Evolutionary conservation across 2,113 vertebrate genomes (phyloP), one percentile per base, ranked within the genome.

Genomic region (Hyaena hyaena): DNA sequence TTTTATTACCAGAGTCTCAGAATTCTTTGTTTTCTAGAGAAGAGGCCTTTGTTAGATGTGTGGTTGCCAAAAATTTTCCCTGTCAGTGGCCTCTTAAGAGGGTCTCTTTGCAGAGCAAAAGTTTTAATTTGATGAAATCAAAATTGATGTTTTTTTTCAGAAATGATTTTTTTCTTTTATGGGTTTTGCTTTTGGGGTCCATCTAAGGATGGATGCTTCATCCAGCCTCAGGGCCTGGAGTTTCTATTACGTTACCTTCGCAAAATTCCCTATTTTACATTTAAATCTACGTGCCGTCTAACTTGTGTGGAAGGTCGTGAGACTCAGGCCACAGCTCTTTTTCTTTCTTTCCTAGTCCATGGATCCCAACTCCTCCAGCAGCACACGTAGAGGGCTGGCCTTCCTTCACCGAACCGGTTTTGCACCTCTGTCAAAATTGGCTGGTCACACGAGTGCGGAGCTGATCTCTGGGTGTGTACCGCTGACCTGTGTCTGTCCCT

Each of bases 371-470:
- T 10, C 21, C 17, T n/a, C 1, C 21, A 35, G 50, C 45, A 12
- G 5, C 26, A 12, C 31, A 39, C 35, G 15, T 45, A 28, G 68
- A 65, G 17, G 58, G 68, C 6, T 24, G 6, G 4, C n/a, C 9
- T 14, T 24, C 61, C 15, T 69, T 55, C 15, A 23, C 0, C 15
- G 11, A 43, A n/a, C 6, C 23, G 80, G 23, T 74, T 24, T 3
- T 33, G 81, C 5, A 10, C 24, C 12, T 71, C 24, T 48, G 39
- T n/a, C 2, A 8, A 26, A 55, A 7, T 8, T 16, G 19, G 45
- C 0, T 10, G 48, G 87, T 7, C 5, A 2, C 4, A 9, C 1
- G 48, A 4, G 81, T 17, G 1, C 1, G 63, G 26, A 5, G 5
- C 24, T 3, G 26, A n/a, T 2, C 39, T n/a, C 10, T 1, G 9